These are phyloP conservation scores for Forficula auricularia DNA, from an alignment of 1,140 invertebrate species.

Conservation along the genomic window DNA sequence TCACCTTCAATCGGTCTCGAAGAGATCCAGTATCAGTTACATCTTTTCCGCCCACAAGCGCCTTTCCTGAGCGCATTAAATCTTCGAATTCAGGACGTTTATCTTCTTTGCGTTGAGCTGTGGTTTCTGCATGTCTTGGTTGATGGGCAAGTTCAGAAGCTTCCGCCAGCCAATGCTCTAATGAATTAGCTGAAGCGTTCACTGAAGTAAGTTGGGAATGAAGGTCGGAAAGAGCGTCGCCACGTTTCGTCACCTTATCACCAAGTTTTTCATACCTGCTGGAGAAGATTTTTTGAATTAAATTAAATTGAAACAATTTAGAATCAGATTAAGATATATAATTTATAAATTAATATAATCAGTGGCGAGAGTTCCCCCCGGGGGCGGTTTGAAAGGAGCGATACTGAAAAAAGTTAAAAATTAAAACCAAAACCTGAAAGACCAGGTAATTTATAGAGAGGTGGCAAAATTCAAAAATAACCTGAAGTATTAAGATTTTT, in stretches of 20 bases:
- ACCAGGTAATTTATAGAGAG: no score
- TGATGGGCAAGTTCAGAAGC: no score
- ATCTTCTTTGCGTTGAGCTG: conserved; percentile 31
- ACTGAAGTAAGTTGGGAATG: conserved; percentile 30
- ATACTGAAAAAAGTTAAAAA: no score
- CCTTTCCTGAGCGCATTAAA: conserved; percentile 60
- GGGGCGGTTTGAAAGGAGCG: no score
- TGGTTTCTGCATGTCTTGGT: conserved; percentile 10
- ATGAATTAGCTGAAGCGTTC: conserved; percentile 19
- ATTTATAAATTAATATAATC: not conserved
- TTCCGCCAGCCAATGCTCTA: no score
- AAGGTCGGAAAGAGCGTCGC: conserved; percentile 66
- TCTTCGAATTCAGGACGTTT: conserved; percentile 49
- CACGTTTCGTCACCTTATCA: conserved; percentile 58
- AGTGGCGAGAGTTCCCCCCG: no score
- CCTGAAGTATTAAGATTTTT: no score
- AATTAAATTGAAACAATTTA: no score
- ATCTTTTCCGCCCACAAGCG: conserved; percentile 71
- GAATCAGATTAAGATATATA: no score
- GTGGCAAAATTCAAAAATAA: no score
- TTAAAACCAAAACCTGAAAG: no score
- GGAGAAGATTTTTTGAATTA: no score
- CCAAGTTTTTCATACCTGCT: conserved; percentile 64
- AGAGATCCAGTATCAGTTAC: conserved; percentile 69
- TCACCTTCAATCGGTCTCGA: conserved; percentile 68